These are phyloP conservation scores for Sardinella longiceps DNA, from an alignment of 2,797 vertebrate species.

Conservation along the genomic window DNA sequence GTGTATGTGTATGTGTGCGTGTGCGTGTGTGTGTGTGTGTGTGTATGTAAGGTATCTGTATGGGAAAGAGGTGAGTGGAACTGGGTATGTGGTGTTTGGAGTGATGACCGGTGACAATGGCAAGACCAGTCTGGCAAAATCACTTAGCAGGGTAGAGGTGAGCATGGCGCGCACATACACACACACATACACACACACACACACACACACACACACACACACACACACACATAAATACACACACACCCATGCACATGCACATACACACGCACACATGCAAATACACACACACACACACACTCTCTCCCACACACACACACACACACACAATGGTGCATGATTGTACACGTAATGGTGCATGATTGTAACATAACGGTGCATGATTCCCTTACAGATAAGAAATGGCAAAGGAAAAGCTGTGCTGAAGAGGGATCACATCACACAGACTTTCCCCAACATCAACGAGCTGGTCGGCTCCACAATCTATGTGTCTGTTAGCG, in stretches of 20 bases:
- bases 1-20: too few species aligned
- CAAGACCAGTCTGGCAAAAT: conserved; percentile 57
- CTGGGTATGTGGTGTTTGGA: conserved; percentile 70
- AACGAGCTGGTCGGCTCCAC: conserved; percentile 63
- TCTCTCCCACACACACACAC: neutral
- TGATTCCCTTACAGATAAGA: conserved; percentile 62
- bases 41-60: conserved; percentile 65
- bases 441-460: conserved; percentile 46
- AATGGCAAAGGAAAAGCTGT: conserved; percentile 58
- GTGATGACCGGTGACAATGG: conserved; percentile 6
- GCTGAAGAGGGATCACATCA: conserved; percentile 58
- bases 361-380: neutral
- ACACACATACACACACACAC: neutral
- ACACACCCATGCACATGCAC: neutral
- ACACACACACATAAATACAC: neutral
- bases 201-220: neutral
- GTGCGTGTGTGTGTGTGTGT: neutral
- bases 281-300: neutral
- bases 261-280: neutral
- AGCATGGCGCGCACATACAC: conserved; percentile 32
- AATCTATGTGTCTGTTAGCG: conserved; percentile 76
- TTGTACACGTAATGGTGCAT: neutral
- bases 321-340: neutral
- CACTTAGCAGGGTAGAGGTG: conserved; percentile 60
- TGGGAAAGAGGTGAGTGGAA: conserved; percentile 63